Evolutionary conservation across 2,888 invertebrate genomes (phyloP), one percentile per base, ranked within the genome.

Genomic region (Metallyticus violacea): DNA sequence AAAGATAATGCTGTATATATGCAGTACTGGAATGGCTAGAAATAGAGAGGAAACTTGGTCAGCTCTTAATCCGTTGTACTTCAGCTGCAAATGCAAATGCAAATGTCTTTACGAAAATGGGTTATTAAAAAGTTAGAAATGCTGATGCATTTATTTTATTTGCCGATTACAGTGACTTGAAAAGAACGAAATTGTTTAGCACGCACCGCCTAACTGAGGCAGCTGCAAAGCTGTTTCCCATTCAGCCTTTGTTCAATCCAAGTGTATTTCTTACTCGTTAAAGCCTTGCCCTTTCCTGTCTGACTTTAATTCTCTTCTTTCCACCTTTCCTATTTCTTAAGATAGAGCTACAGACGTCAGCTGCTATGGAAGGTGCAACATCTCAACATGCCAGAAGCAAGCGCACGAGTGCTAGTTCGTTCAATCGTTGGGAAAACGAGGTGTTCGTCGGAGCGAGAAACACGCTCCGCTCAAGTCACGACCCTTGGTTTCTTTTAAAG

Each of bases 341-440:
- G 62, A 29, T 82, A 29, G 26, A 82, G 29, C 86, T 30, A 77
- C 76, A 29, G 77, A 29, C 87, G 87, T 86, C 86, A 86, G 87
- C 87, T 86, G 86, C 22, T 28, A 29, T 9, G 22, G 87, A 81
- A 86, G 77, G 86, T 87, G 85, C 88, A 83, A 86, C 88, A 86
- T 87, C 85, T 86, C 88, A 87, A 87, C 88, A 85, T 86, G 87
- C 86, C 87, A 87, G 85, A 26, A 76, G 62, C 88, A 88, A 85
- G 85, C 28, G 15, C 30, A 29, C 28, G 27, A 79, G 62, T 77
- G 77, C n/a, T 29, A 76, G 84, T 40, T 86, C 85, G 87, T 81
- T 79, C 88, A 88, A 85, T 88, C 88, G 85, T 81, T 81, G 83
- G 76, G 87, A 87, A 87, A 87, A 86, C 87, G 86, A 87, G 86